Percentiles rank a stretch among this genome's conserved stretches.
Evolutionary conservation across 2,888 invertebrate genomes (phyloP).

Genomic region (Tachina lurida): DNA sequence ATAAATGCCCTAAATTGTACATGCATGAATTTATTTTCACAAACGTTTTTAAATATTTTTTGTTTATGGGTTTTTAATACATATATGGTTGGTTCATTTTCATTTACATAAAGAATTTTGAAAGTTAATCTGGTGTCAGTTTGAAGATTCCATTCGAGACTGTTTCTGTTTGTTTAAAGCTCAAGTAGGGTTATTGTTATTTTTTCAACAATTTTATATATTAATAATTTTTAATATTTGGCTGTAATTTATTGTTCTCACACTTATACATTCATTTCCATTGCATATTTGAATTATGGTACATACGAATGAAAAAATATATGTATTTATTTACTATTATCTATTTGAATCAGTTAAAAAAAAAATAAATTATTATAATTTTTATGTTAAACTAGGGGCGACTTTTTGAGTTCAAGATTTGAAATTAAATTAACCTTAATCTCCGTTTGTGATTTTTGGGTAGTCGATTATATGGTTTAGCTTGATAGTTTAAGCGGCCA

Average conservation of each 20-base stretch:
- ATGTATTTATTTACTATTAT: not conserved
- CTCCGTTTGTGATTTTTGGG: too few species aligned
- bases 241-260: conserved; percentile 17
- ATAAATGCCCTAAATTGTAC: conserved; percentile 21
- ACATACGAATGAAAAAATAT: conserved; percentile 3
- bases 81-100: not conserved
- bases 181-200: not conserved
- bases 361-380: not conserved
- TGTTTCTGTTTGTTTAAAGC: conserved; percentile 7
- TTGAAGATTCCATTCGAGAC: not conserved
- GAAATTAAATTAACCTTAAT: too few species aligned
- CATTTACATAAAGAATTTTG: not conserved
- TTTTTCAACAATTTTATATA: not conserved
- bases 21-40: conserved; percentile 5
- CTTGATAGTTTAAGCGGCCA: too few species aligned
- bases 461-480: too few species aligned
- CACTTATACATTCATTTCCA: conserved; percentile 2
- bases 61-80: not conserved
- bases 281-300: not conserved
- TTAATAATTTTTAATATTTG: not conserved
- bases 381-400: too few species aligned
- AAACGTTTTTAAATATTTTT: not conserved
- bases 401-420: too few species aligned
- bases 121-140: not conserved
- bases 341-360: not conserved